These are phyloP conservation scores for Calycopis cecrops DNA, from an alignment of 1,140 invertebrate genomes.

Conservation along the genomic window DNA sequence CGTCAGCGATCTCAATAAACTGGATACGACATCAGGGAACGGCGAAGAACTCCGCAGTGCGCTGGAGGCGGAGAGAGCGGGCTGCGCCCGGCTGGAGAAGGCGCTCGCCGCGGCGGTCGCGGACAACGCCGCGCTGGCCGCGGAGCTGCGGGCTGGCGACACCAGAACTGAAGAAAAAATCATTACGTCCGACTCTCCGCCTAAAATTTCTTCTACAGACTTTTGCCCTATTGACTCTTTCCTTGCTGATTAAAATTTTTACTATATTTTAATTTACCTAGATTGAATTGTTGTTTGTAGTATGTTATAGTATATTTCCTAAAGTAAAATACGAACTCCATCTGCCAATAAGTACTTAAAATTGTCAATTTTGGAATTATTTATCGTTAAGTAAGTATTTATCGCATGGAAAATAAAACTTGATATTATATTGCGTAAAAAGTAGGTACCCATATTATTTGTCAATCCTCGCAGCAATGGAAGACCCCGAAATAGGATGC, in stretches of 20 bases:
- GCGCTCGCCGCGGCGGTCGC: constrained; percentile 44
- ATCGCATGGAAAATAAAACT: no score
- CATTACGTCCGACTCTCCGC: constrained; percentile 16
- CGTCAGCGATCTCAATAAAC: constrained; percentile 19
- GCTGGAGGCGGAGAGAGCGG: constrained; percentile 47
- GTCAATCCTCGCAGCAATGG: no score
- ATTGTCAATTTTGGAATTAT: no score
- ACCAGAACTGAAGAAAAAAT: constrained; percentile 24
- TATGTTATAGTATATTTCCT: no score
- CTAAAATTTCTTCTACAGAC: constrained; percentile 27
- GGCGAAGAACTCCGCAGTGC: constrained; percentile 39
- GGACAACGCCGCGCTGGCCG: constrained; percentile 46
- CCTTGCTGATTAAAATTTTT: constrained; percentile 42
- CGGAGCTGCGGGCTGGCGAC: constrained; percentile 34
- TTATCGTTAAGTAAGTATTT: no score
- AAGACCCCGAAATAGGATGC: no score
- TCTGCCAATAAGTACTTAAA: no score
- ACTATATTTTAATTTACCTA: not conserved
- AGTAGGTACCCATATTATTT: no score
- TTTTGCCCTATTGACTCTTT: constrained; percentile 54
- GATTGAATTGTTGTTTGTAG: not conserved
- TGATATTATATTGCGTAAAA: no score
- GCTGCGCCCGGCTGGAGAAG: constrained; percentile 38
- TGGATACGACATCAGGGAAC: constrained; percentile 30
- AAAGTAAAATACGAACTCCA: no score